Evolutionary conservation across 2,113 vertebrate genomes (phyloP).

Genomic region (Brachypteracias leptosomus): DNA sequence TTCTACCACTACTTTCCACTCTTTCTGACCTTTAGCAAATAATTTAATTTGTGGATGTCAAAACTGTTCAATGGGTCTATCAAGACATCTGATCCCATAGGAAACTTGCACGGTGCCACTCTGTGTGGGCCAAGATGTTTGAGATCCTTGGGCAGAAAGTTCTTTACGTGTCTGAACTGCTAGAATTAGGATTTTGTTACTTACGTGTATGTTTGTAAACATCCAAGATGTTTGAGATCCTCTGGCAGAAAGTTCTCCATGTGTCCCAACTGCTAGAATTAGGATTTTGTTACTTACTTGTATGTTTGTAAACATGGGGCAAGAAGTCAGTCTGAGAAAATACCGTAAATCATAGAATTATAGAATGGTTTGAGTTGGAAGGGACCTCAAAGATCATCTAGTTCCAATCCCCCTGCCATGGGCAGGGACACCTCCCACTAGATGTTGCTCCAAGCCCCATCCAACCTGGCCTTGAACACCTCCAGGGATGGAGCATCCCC

Average conservation of each 20-base stretch:
- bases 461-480: too few species aligned
- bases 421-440: too few species aligned
- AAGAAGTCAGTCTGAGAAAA: not conserved
- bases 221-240: not conserved
- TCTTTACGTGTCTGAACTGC: not conserved
- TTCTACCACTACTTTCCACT: not conserved
- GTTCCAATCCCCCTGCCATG: too few species aligned
- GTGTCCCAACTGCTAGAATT: not conserved
- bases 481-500: too few species aligned
- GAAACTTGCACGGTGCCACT: not conserved
- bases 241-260: not conserved
- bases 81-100: not conserved
- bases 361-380: too few species aligned
- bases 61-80: not conserved
- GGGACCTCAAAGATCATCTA: too few species aligned
- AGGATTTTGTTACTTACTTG: not conserved
- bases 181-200: not conserved
- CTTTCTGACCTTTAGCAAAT: slow-evolving; percentile 15
- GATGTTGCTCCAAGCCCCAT: too few species aligned
- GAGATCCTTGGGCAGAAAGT: not conserved
- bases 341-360: not conserved
- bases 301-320: not conserved
- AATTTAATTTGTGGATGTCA: not conserved
- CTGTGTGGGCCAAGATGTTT: not conserved
- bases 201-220: too few species aligned